A percentile compares a stretch with the other conserved stretches of the same genome.
These are phyloP conservation scores for Oeneis ivallda DNA, from an alignment of 2,888 invertebrate genomes.

Conservation along the genomic window DNA sequence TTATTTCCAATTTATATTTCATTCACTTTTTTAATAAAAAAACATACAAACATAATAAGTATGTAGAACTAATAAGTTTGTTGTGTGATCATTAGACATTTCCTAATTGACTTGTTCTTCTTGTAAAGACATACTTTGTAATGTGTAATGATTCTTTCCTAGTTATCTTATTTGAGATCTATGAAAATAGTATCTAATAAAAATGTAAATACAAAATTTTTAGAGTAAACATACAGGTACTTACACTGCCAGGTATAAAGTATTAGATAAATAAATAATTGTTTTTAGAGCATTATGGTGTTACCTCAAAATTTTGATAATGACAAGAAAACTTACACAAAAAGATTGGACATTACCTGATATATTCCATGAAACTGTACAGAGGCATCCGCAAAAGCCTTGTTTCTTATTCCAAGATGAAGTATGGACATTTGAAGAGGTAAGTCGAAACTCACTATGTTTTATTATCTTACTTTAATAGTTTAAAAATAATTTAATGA, in stretches of 20 bases:
- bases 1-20: too few species aligned
- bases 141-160: too few species aligned
- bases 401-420: conserved; percentile 92
- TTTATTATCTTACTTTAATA: background rate
- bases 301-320: conserved; percentile 84
- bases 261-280: background rate
- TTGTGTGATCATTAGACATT: too few species aligned
- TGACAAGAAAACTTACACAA: conserved; percentile 84
- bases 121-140: too few species aligned
- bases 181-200: too few species aligned
- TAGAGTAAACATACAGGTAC: too few species aligned
- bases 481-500: background rate
- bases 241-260: background rate
- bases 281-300: conserved; percentile 85
- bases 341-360: conserved; percentile 89
- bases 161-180: too few species aligned
- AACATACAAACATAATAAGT: too few species aligned
- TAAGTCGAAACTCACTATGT: conserved; percentile 51
- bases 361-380: conserved; percentile 88
- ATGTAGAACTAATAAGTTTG: too few species aligned
- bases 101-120: too few species aligned
- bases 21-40: too few species aligned
- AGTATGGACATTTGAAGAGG: conserved; percentile 92
- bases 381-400: conserved; percentile 90
- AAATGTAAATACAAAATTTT: too few species aligned